Percentiles rank a stretch among this genome's conserved stretches.
Evolutionary conservation across 2,113 vertebrate species (phyloP).

Genomic region (Dolichotis patagonum): DNA sequence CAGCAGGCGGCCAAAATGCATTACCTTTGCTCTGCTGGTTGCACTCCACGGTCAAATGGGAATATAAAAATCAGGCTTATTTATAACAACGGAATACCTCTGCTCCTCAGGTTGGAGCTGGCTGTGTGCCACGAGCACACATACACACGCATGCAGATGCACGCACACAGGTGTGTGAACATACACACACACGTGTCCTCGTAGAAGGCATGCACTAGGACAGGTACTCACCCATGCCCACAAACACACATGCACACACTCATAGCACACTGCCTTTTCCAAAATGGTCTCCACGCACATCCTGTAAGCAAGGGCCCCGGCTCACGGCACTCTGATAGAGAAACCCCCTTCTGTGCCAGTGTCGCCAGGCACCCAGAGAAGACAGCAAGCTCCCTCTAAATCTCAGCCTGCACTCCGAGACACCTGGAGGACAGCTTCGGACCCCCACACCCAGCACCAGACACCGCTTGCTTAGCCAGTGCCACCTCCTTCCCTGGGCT

Average conservation of each 20-base stretch:
- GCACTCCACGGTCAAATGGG: constrained; percentile 15
- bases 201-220: neutral
- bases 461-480: neutral
- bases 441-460: neutral
- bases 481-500: neutral
- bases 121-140: neutral
- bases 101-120: neutral
- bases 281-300: neutral
- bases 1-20: neutral
- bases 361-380: neutral
- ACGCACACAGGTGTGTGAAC: neutral
- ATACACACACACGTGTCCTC: neutral
- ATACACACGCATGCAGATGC: neutral
- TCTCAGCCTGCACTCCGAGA: neutral
- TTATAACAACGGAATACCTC: constrained; percentile 34
- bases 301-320: neutral
- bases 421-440: neutral
- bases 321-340: neutral
- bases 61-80: constrained; percentile 61
- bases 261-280: neutral
- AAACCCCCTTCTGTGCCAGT: neutral
- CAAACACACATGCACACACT: too few relatives aligned
- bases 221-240: neutral
- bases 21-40: constrained; percentile 53
- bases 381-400: neutral